A percentile compares a stretch with the other conserved stretches of the same genome.
Conservation (phyloP, 2,113 vertebrate species). For the Aspiorhynchus laticeps region DNA sequence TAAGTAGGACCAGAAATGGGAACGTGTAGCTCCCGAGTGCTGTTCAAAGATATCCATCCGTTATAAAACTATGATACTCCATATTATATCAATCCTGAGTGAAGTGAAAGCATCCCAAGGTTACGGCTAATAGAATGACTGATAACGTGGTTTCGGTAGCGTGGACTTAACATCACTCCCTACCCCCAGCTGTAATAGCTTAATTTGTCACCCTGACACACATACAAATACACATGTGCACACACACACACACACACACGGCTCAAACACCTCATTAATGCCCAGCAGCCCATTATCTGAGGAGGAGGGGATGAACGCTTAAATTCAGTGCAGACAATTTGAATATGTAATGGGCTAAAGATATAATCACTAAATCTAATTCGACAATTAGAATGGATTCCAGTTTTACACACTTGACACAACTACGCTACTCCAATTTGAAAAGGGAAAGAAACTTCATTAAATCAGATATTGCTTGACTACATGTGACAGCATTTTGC, state of each 20-base stretch:
- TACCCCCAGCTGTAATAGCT: conserved; percentile 67
- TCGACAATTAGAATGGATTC: conserved; percentile 70
- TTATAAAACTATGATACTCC: not conserved
- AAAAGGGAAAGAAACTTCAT: conserved; percentile 12
- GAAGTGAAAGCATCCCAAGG: conserved; percentile 11
- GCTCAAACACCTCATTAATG: conserved; percentile 77
- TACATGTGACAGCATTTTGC: conserved; percentile 15
- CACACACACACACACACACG: conserved; percentile 50
- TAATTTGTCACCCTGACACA: conserved; percentile 71
- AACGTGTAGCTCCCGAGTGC: conserved; percentile 17
- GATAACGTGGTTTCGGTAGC: conserved; percentile 20
- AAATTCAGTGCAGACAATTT: conserved; percentile 74
- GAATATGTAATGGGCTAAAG: conserved; percentile 75
- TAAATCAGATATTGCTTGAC: conserved; percentile 14
- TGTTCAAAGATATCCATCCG: not conserved
- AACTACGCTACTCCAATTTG: conserved; percentile 50
- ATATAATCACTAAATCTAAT: conserved; percentile 74
- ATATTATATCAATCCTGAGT: not conserved
- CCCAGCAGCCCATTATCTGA: conserved; percentile 67
- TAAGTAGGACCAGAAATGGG: conserved; percentile 51
- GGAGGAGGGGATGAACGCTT: conserved; percentile 64
- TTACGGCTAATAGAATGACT: conserved; percentile 23
- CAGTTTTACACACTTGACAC: conserved; percentile 66
- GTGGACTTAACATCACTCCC: conserved; percentile 62
- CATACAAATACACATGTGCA: not conserved